A percentile compares a stretch with the other conserved stretches of the same genome.
phyloP scores from a whole-genome alignment of 1,140 invertebrate genomes.

The Pararge aegeria region DNA sequence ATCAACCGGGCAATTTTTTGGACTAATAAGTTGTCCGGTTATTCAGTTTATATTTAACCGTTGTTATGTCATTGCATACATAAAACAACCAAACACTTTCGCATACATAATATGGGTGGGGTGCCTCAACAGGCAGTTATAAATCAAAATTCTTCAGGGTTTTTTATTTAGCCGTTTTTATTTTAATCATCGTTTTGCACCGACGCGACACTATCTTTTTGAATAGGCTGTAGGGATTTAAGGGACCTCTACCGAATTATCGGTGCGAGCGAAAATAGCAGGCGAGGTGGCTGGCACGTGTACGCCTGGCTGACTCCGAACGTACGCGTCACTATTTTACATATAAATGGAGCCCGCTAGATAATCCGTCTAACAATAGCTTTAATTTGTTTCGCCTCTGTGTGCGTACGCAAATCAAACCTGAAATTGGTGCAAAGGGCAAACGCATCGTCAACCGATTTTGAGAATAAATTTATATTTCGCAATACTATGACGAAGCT shows the following conservation, averaged over 20 bases:
- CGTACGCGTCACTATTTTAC: constrained; percentile 73
- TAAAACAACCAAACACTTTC: no score
- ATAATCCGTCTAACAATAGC: constrained; percentile 72
- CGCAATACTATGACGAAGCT: not conserved
- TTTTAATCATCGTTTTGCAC: no score
- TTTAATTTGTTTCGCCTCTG: constrained; percentile 62
- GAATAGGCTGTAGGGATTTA: not conserved
- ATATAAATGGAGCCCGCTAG: constrained; percentile 74
- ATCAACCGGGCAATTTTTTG: no score
- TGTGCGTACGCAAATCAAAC: constrained; percentile 59
- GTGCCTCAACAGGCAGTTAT: no score
- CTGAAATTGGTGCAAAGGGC: constrained; percentile 47
- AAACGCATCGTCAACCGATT: constrained; percentile 3
- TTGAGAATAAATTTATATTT: not conserved
- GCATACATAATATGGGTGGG: no score
- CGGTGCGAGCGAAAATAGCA: constrained; percentile 24
- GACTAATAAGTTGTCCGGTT: no score
- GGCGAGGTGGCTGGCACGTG: constrained; percentile 41
- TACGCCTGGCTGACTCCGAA: constrained; percentile 56
- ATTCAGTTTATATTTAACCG: no score
- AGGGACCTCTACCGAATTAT: constrained; percentile 26
- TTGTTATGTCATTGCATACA: no score
- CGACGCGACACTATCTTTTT: not conserved
- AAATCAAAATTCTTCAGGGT: no score
- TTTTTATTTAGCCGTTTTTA: no score